Evolutionary conservation across 2,888 invertebrate species (phyloP).

Genomic region (Sinopyrophorus schimmeli): DNA sequence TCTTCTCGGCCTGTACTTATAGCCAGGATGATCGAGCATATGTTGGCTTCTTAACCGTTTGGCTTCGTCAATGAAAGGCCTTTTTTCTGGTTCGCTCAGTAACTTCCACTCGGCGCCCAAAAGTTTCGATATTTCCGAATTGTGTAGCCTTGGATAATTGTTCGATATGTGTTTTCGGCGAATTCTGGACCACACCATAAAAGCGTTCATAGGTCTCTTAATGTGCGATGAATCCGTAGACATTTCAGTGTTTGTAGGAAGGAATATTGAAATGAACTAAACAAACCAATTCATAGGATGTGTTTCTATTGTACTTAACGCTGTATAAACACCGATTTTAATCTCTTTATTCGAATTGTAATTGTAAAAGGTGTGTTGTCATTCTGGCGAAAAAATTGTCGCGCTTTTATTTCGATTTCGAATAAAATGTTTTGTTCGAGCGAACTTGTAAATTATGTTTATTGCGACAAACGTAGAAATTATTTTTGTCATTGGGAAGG

Average conservation of each 20-base stretch:
- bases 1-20: constrained; percentile 53
- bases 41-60: constrained; percentile 59
- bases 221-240: constrained; percentile 69
- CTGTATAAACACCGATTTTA: constrained; percentile 54
- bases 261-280: constrained; percentile 40
- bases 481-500: constrained; percentile 26
- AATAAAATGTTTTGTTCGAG: constrained; percentile 38
- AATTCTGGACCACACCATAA: constrained; percentile 84
- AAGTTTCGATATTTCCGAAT: constrained; percentile 79
- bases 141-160: constrained; percentile 79
- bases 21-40: constrained; percentile 54
- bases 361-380: constrained; percentile 48
- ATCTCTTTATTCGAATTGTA: constrained; percentile 49
- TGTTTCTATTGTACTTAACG: constrained; percentile 49
- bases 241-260: constrained; percentile 19
- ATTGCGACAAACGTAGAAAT: constrained; percentile 23
- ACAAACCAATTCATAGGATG: constrained; percentile 44
- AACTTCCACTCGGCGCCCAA: constrained; percentile 86
- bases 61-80: constrained; percentile 89
- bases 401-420: constrained; percentile 33
- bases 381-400: constrained; percentile 35
- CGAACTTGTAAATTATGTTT: constrained; percentile 35
- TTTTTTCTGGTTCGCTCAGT: constrained; percentile 74
- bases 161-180: constrained; percentile 81
- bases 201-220: constrained; percentile 93